Evolutionary conservation across 2,797 vertebrate species (phyloP).

Genomic region (Sus cebifrons): DNA sequence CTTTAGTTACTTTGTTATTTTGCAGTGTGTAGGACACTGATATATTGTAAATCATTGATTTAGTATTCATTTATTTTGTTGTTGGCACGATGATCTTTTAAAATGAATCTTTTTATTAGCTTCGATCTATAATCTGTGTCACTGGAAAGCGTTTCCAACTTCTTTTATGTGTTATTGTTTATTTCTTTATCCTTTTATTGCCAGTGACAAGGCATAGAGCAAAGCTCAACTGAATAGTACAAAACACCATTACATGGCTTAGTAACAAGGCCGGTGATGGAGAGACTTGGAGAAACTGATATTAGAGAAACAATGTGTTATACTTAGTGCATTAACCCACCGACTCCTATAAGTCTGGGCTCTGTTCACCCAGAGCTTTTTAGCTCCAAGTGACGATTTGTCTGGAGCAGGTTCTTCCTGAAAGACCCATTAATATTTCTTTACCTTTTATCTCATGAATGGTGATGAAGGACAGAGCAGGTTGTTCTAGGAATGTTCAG

Average conservation of each 20-base stretch:
- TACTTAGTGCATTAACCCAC: background rate
- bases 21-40: background rate
- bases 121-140: slow-evolving; percentile 61
- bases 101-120: slow-evolving; percentile 50
- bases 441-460: slow-evolving; percentile 43
- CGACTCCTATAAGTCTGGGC: background rate
- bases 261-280: background rate
- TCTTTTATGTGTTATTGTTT: slow-evolving; percentile 66
- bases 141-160: slow-evolving; percentile 50
- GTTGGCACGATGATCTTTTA: slow-evolving; percentile 50
- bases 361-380: slow-evolving; percentile 9
- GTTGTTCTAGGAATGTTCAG: background rate
- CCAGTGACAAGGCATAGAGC: background rate
- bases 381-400: background rate
- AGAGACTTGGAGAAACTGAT: background rate
- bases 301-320: background rate
- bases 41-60: slow-evolving; percentile 41
- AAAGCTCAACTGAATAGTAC: background rate
- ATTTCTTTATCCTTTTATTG: slow-evolving; percentile 75
- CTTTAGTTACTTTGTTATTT: slow-evolving; percentile 11
- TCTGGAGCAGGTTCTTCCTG: slow-evolving; percentile 14
- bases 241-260: background rate
- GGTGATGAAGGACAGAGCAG: background rate
- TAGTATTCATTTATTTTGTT: slow-evolving; percentile 69
- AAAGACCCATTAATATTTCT: slow-evolving; percentile 9